phyloP scores from a whole-genome alignment of 2,113 vertebrate genomes.

The Callithrix jacchus region DNA sequence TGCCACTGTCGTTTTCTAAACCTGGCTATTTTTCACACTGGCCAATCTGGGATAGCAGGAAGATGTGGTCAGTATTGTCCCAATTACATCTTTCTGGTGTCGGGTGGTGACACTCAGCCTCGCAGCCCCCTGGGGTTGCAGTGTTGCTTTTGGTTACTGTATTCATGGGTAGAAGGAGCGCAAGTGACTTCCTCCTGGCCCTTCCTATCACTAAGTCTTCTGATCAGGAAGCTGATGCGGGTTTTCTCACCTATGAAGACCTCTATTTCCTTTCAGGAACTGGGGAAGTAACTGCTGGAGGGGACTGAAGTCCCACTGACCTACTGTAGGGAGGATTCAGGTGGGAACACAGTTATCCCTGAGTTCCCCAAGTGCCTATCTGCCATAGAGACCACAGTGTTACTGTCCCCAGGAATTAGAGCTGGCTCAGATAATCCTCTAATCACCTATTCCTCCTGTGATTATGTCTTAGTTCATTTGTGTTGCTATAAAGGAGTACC shows the following conservation, averaged over 20 bases:
- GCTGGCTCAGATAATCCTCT: no score
- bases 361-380: not conserved
- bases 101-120: not conserved
- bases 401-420: not conserved
- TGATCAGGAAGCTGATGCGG: not conserved
- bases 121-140: accelerated
- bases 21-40: not conserved
- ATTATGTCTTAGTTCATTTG: not conserved
- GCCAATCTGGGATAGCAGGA: not conserved
- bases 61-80: not conserved
- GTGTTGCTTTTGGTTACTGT: not conserved
- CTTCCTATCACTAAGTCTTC: not conserved
- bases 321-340: not conserved
- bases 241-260: not conserved
- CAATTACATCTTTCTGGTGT: not conserved
- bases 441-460: accelerated
- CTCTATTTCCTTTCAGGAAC: not conserved
- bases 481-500: not conserved
- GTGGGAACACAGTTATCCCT: not conserved
- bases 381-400: not conserved
- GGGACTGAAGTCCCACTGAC: not conserved
- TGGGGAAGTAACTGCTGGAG: not conserved
- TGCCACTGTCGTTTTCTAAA: not conserved
- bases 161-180: not conserved
- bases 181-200: not conserved